Percentiles rank a stretch among this genome's conserved stretches.
phyloP scores from a whole-genome alignment of 2,888 invertebrate genomes.

The Ectemnius lituratus region DNA sequence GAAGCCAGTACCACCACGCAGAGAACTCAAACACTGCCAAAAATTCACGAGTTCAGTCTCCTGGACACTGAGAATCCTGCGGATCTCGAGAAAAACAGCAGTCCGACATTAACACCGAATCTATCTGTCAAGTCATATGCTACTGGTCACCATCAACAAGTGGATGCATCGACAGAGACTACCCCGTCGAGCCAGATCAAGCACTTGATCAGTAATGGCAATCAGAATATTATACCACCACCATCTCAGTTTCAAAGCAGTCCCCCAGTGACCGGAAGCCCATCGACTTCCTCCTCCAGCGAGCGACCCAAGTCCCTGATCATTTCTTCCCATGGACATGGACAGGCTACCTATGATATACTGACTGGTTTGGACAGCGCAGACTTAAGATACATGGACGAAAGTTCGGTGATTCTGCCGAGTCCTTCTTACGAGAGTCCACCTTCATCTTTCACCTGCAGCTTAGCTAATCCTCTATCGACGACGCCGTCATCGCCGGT shows the following conservation, averaged over 20 bases:
- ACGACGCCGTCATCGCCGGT: constrained; percentile 83
- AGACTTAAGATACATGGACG: constrained; percentile 94
- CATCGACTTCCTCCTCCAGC: constrained; percentile 74
- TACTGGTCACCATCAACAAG: constrained; percentile 39
- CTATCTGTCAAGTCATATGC: constrained; percentile 66
- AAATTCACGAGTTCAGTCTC: constrained; percentile 83
- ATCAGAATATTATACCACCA: constrained; percentile 86
- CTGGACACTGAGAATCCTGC: constrained; percentile 82
- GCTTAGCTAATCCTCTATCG: constrained; percentile 76
- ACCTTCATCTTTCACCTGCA: constrained; percentile 81
- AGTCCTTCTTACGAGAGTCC: constrained; percentile 90
- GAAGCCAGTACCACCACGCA: constrained; percentile 56
- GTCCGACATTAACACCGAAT: constrained; percentile 76
- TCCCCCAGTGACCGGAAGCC: constrained; percentile 83
- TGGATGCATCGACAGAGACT: constrained; percentile 55
- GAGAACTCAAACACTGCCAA: constrained; percentile 80
- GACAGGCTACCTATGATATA: constrained; percentile 85
- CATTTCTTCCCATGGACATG: constrained; percentile 79
- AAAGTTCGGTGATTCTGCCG: constrained; percentile 90
- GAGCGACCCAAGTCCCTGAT: constrained; percentile 65
- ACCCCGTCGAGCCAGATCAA: constrained; percentile 64
- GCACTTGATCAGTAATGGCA: constrained; percentile 58
- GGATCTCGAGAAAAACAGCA: constrained; percentile 75
- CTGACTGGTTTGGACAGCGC: constrained; percentile 89
- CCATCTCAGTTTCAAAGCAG: constrained; percentile 86